Base-by-base conservation (phyloP, 2,113 vertebrate species). In the Pseudolaguvia tuberculata region DNA sequence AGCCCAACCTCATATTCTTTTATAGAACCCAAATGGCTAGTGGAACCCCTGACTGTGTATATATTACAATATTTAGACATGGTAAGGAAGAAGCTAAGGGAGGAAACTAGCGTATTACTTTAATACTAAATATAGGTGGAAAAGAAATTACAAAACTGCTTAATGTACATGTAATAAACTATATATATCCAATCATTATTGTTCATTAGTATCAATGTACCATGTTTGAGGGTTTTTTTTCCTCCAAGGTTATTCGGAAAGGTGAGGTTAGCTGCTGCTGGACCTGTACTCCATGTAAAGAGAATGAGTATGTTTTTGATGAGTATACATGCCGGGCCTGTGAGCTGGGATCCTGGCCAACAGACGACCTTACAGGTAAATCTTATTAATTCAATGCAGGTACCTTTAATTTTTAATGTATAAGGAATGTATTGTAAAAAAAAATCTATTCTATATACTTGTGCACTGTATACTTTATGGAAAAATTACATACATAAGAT, bases 181-280 rank as follows among this genome's bases (percentile, higher is more conserved):
- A 15, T 29, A 20, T 59, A n/a, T n/a, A n/a, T n/a, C n/a, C n/a
- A n/a, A n/a, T n/a, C n/a, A n/a, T n/a, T n/a, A n/a, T n/a, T n/a
- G n/a, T n/a, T 5, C 4, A 21, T 51, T 58, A 48, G 35, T 50
- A 50, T 11, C 8, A 63, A 3, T 56, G 18, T 21, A 17, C 8
- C 59, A 10, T 47, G 10, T 5, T 18, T 29, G 12, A 47, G 10
- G 15, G 58, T 58, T 35, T 66, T 68, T 21, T 70, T 29, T 21
- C 70, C 31, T 48, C 21, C 57, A 35, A 99, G 97, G 97, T 99
- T 75, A 99, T 99, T 82, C 94, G 96, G 79, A 99, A 99, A 88
- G 97, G 97, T 79, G 97, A 99, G 86, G 97, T 99, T 78, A 99
- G 97, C 85, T 99, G 97, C 72, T 99, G 97, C 31, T 99, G 97